A percentile compares a stretch with the other conserved stretches of the same genome.
These are phyloP conservation scores for Myotis lucifugus DNA, from an alignment of 2,113 vertebrate genomes.

Conservation along the genomic window DNA sequence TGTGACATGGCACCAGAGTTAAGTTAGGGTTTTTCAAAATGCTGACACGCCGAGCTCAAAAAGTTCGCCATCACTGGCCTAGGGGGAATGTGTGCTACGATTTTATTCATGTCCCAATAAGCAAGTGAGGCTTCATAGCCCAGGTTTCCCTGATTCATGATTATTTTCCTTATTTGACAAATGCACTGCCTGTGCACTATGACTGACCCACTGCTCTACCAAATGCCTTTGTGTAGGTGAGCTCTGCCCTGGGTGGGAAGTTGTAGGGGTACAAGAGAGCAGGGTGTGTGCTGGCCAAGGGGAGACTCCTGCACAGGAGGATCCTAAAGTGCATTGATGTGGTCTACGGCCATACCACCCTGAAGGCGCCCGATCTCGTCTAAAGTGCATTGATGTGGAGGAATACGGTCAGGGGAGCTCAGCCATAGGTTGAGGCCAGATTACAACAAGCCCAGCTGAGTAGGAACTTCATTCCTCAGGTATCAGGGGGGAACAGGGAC, in stretches of 20 bases:
- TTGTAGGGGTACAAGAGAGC: neutral
- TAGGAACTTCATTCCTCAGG: neutral
- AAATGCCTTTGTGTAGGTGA: neutral
- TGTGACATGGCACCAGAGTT: too few species aligned
- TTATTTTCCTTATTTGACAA: neutral
- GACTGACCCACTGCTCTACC: neutral
- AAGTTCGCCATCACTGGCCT: too few species aligned
- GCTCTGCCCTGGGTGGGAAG: neutral
- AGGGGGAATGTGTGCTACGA: neutral
- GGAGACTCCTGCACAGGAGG: neutral
- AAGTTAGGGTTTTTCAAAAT: too few species aligned
- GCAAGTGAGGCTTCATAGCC: neutral
- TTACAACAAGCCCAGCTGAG: neutral
- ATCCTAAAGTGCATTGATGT: too few species aligned
- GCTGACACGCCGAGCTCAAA: too few species aligned
- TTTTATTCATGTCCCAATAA: neutral
- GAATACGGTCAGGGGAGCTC: neutral
- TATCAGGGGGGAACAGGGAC: neutral
- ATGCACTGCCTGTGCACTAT: neutral
- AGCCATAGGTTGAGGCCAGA: neutral
- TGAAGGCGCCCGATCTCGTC: too few species aligned
- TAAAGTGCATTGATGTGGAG: too few species aligned
- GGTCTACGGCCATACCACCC: too few species aligned
- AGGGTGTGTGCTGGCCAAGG: neutral
- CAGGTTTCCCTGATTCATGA: neutral